A percentile compares a stretch with the other conserved stretches of the same genome.
Evolutionary conservation across 2,797 vertebrate genomes (phyloP).

Genomic region (Enteromius treurensis): DNA sequence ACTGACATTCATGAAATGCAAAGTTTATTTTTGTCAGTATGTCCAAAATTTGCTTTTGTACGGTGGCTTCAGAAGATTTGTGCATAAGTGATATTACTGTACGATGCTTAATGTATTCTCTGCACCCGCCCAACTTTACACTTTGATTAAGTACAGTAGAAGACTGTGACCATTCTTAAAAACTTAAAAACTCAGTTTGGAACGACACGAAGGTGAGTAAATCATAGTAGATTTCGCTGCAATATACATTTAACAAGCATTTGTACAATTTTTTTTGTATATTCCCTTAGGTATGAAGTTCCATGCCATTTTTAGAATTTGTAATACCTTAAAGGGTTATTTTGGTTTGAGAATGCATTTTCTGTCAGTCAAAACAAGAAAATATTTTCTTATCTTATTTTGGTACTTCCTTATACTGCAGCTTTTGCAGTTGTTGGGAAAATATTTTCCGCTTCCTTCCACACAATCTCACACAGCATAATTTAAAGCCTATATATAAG

Average conservation of each 20-base stretch:
- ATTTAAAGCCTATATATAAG: conserved; percentile 34
- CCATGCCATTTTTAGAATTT: not conserved
- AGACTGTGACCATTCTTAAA: not conserved
- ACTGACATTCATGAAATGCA: not conserved
- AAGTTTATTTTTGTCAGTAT: not conserved
- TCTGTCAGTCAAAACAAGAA: conserved; percentile 4
- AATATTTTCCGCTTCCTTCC: conserved; percentile 9
- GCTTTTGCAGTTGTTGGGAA: conserved; percentile 8
- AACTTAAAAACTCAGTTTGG: not conserved
- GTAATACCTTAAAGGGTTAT: not conserved
- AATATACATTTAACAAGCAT: not conserved
- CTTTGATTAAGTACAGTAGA: not conserved
- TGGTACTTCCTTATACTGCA: not conserved
- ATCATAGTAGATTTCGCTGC: not conserved
- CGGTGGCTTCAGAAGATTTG: not conserved
- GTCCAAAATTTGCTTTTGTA: not conserved
- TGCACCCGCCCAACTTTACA: not conserved
- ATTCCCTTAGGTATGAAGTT: not conserved
- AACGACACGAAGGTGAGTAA: not conserved
- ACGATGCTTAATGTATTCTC: not conserved
- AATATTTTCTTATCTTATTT: not conserved
- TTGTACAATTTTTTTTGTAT: not conserved
- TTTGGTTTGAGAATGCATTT: too few species aligned
- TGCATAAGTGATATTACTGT: not conserved
- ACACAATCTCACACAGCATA: conserved; percentile 8